A percentile compares a stretch with the other conserved stretches of the same genome.
These are phyloP conservation scores for Mesochorus sp. DNA, from an alignment of 2,888 invertebrate species.

Conservation along the genomic window DNA sequence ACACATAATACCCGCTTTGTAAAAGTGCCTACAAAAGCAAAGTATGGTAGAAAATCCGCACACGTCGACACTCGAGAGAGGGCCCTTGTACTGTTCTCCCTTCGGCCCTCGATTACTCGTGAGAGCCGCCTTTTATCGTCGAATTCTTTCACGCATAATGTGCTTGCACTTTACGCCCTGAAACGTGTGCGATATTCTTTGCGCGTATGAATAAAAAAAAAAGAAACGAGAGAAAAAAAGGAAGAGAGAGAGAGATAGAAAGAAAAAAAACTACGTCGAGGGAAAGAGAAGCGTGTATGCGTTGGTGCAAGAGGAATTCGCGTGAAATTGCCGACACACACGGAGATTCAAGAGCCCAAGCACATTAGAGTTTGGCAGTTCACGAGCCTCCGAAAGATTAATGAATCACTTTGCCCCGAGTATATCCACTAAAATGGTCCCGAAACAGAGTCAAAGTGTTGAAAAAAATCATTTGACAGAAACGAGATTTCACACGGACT, in stretches of 20 bases:
- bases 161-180: slow-evolving; percentile 51
- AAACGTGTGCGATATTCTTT: slow-evolving; percentile 37
- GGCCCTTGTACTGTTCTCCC: slow-evolving; percentile 16
- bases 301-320: slow-evolving; percentile 9
- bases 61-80: slow-evolving; percentile 43
- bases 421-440: slow-evolving; percentile 13
- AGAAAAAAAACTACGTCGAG: too few species aligned
- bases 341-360: not conserved
- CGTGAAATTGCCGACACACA: slow-evolving; percentile 28
- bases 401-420: slow-evolving; percentile 53
- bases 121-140: slow-evolving; percentile 44
- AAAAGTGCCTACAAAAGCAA: slow-evolving; percentile 19
- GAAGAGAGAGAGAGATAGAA: not conserved
- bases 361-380: not conserved
- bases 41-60: slow-evolving; percentile 16
- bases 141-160: slow-evolving; percentile 50
- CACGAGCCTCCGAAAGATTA: slow-evolving; percentile 32
- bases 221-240: slow-evolving; percentile 14
- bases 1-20: slow-evolving; percentile 26
- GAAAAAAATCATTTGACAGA: not conserved
- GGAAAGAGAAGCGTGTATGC: too few species aligned
- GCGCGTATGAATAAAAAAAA: not conserved
- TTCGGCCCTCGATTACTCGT: slow-evolving; percentile 36
- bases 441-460: not conserved
- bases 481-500: slow-evolving; percentile 12